Conservation (phyloP, 2,888 invertebrate genomes). For the Eupithecia abbreviata region DNA sequence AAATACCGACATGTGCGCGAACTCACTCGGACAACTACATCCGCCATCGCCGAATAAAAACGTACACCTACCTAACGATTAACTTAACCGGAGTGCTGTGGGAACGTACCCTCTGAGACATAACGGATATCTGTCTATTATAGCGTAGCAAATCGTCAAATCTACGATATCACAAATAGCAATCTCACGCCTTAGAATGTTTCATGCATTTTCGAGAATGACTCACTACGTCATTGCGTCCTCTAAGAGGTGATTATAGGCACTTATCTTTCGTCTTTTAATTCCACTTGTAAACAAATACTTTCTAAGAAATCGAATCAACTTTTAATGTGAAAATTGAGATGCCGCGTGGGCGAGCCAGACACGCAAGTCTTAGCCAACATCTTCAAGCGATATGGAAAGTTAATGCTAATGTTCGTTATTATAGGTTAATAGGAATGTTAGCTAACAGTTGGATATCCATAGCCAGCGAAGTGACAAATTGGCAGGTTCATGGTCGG, state of each 20-base stretch:
- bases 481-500: constrained; percentile 31
- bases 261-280: constrained; percentile 1
- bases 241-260: not conserved
- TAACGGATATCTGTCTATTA: not conserved
- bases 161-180: not conserved
- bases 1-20: too few relatives aligned
- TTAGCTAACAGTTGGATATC: constrained; percentile 15
- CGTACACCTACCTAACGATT: too few relatives aligned
- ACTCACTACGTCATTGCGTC: constrained; percentile 14
- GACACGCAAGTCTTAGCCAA: constrained; percentile 26
- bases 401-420: constrained; percentile 19
- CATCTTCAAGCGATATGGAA: constrained; percentile 25
- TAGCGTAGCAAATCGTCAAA: not conserved
- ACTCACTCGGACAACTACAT: too few relatives aligned
- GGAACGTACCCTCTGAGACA: not conserved
- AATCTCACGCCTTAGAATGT: constrained; percentile 13
- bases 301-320: constrained; percentile 16
- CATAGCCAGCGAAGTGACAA: constrained; percentile 20
- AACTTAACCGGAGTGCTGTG: too few relatives aligned
- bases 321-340: constrained; percentile 8
- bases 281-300: constrained; percentile 9
- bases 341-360: constrained; percentile 16
- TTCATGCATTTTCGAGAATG: constrained; percentile 22
- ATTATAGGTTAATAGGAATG: constrained; percentile 16
- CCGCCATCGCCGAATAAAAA: too few relatives aligned